Conservation (phyloP, 1,140 invertebrate genomes). For the Calliopsis andreniformis region DNA sequence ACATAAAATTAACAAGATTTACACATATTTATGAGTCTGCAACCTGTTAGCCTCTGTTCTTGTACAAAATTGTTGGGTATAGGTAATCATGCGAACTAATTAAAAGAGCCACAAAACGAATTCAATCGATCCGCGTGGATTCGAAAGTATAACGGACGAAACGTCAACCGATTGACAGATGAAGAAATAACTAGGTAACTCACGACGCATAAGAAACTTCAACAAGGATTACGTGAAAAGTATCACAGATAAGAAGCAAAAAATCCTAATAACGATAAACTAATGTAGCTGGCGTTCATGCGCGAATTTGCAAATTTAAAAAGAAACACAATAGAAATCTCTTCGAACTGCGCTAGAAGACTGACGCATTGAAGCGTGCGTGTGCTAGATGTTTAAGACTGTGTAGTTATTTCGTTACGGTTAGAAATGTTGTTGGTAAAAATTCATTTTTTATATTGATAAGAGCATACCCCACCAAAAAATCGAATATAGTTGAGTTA, state of each 20-base stretch:
- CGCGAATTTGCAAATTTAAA: too few relatives aligned
- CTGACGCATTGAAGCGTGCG: not conserved
- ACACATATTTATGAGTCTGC: not conserved
- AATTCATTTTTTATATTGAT: not conserved
- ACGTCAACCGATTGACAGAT: conserved; percentile 1
- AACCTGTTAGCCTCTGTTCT: too few relatives aligned
- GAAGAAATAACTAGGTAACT: not conserved
- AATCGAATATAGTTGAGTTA: too few relatives aligned
- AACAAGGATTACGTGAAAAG: not conserved
- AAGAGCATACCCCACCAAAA: too few relatives aligned
- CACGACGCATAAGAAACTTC: not conserved
- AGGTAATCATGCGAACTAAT: too few relatives aligned
- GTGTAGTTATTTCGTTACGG: conserved; percentile 4
- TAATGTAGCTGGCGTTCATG: conserved; percentile 9
- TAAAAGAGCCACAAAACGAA: not conserved
- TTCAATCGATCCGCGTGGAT: conserved; percentile 16
- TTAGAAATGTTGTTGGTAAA: not conserved
- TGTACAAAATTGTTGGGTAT: too few relatives aligned
- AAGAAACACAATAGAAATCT: conserved; percentile 15
- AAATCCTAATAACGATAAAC: conserved; percentile 8
- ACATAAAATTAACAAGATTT: conserved; percentile 1
- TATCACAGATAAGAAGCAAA: not conserved
- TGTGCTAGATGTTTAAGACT: conserved; percentile 27
- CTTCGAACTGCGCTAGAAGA: conserved; percentile 4
- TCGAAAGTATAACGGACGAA: not conserved